Percentiles rank a stretch among this genome's conserved stretches.
Conservation (phyloP, 1,140 invertebrate genomes). For the Anastrepha ludens region DNA sequence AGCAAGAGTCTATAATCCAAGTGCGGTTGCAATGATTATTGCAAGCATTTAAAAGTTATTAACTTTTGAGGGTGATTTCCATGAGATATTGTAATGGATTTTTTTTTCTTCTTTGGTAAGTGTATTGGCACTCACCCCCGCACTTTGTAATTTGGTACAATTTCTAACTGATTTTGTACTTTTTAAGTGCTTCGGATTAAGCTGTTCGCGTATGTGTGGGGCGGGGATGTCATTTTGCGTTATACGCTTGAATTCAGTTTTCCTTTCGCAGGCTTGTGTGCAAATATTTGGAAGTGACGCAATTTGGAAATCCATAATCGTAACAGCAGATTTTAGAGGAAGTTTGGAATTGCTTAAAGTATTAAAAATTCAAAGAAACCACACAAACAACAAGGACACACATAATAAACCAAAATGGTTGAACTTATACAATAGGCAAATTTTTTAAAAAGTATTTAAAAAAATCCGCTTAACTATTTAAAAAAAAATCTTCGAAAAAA, state of each 20-base stretch:
- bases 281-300: background rate
- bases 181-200: conserved; percentile 52
- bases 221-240: background rate
- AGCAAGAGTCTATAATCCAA: background rate
- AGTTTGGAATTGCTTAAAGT: too few relatives aligned
- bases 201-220: background rate
- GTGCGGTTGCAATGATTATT: conserved; percentile 49
- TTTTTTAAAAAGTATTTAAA: too few relatives aligned
- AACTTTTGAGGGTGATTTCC: conserved; percentile 48
- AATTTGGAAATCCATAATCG: background rate
- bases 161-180: conserved; percentile 29
- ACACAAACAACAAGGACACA: too few relatives aligned
- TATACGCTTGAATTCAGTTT: background rate
- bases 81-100: background rate
- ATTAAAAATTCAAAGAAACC: too few relatives aligned
- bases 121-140: background rate
- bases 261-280: background rate
- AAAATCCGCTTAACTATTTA: too few relatives aligned
- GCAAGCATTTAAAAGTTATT: conserved; percentile 49
- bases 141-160: background rate
- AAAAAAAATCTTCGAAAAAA: too few relatives aligned
- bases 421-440: too few relatives aligned
- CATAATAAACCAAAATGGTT: too few relatives aligned
- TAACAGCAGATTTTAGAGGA: background rate
- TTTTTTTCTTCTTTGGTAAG: conserved; percentile 13